These are phyloP conservation scores for Paedocypris micromegethes DNA, from an alignment of 2,797 vertebrate species.

Conservation along the genomic window DNA sequence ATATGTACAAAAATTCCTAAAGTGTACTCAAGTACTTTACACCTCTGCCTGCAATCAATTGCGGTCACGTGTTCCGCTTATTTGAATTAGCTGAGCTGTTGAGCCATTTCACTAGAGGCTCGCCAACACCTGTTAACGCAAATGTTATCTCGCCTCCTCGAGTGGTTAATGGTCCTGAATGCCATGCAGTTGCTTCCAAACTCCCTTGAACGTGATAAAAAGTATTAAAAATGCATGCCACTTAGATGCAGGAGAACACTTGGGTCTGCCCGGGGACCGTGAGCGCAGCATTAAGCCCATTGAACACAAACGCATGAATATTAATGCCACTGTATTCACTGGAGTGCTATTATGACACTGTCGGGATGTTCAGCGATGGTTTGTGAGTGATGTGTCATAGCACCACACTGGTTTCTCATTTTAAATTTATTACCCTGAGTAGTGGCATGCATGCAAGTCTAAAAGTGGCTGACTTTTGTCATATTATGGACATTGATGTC, in stretches of 20 bases:
- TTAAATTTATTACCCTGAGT: no score
- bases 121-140: constrained; percentile 39
- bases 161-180: constrained; percentile 36
- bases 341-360: constrained; percentile 13
- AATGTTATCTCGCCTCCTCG: constrained; percentile 34
- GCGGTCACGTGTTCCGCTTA: constrained; percentile 9
- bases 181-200: constrained; percentile 7
- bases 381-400: constrained; percentile 50
- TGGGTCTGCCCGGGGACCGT: constrained; percentile 12
- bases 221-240: constrained; percentile 29
- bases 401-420: constrained; percentile 1
- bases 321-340: constrained; percentile 21
- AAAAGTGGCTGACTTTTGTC: no score
- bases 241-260: constrained; percentile 33
- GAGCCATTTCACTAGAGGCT: constrained; percentile 33
- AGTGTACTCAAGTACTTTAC: no score
- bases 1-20: no score
- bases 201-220: constrained; percentile 32
- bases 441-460: no score
- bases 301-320: constrained; percentile 32
- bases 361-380: constrained; percentile 8
- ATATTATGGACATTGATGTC: no score
- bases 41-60: constrained; percentile 5
- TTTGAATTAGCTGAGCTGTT: constrained; percentile 25
- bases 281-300: constrained; percentile 27